phyloP scores from a whole-genome alignment of 2,113 vertebrate species.

The Crotalus tigris region DNA sequence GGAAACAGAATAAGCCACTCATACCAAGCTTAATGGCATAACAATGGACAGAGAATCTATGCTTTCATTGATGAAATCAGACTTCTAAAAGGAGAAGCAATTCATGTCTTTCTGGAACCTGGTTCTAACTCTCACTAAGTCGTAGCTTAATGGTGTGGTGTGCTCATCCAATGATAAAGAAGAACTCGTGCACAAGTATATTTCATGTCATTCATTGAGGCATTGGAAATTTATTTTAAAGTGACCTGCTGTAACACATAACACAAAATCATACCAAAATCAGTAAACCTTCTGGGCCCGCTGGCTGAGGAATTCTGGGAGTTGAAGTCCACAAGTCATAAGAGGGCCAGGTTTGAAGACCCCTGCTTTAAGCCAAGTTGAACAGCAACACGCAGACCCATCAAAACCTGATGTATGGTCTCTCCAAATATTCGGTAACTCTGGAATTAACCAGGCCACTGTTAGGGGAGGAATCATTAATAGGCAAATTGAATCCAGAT shows the following conservation, averaged over 20 bases:
- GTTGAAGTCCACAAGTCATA: too few relatives aligned
- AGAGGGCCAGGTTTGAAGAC: too few relatives aligned
- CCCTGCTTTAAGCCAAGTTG: background rate
- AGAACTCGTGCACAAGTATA: background rate
- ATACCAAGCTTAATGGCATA: background rate
- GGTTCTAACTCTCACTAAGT: background rate
- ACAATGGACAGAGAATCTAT: background rate
- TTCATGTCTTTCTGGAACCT: background rate
- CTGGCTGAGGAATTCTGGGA: too few relatives aligned
- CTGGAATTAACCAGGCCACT: background rate
- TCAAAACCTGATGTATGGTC: background rate
- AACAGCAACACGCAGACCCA: background rate
- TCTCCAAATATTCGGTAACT: background rate
- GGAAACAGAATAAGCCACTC: background rate
- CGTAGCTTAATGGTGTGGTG: background rate
- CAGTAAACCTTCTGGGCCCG: background rate
- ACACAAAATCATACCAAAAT: background rate
- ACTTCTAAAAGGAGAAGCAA: background rate
- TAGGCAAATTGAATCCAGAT: background rate
- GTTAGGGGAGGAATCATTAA: background rate
- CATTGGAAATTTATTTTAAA: background rate
- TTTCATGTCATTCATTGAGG: background rate
- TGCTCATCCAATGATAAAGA: background rate
- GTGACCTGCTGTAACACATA: background rate
- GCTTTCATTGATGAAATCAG: background rate